Conservation (phyloP, 2,113 vertebrate species). For the western clawed frog (Xenopus tropicalis) region UCB_Xtro_10.0 CM004444.2:163172001-163172500, state of each 20-base stretch:
- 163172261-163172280: slow-evolving; percentile 91
- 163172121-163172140: too few species aligned
- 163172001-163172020: too few species aligned
- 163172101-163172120: too few species aligned
- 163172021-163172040: too few species aligned
- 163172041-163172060: too few species aligned
- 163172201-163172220: slow-evolving; percentile 77
- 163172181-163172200: slow-evolving; percentile 25
- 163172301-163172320: slow-evolving; percentile 87
- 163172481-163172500: background rate
- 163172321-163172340: slow-evolving; percentile 88
- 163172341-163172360: slow-evolving; percentile 52
- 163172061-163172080: too few species aligned
- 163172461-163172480: background rate
- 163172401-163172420: background rate
- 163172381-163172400: background rate
- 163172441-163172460: background rate
- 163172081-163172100: too few species aligned
- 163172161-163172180: background rate
- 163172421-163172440: background rate
- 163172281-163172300: slow-evolving; percentile 89
- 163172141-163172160: too few species aligned
- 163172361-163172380: background rate
- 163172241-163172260: slow-evolving; percentile 85
- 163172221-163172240: slow-evolving; percentile 89